Base-by-base conservation (phyloP, 1,140 invertebrate genomes). In the Geopemphigus sp. region DNA sequence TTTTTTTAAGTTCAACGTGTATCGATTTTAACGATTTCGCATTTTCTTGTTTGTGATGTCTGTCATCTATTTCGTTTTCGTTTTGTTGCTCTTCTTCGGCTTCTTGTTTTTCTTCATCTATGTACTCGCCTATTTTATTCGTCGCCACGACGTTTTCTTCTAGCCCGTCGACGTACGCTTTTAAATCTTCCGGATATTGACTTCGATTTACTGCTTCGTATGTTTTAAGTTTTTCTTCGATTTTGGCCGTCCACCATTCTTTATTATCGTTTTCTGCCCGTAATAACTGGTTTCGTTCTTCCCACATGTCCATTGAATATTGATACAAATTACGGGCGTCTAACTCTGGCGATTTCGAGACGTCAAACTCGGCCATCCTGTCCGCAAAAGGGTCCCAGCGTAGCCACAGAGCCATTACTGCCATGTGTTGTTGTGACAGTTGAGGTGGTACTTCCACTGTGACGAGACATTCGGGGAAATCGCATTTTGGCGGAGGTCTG, bases 331-430 rank as follows among this genome's bases (percentile, higher is more conserved):
- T 50, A 26, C 59, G 22, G 19, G 29, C 57, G 15, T 82, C 22
- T 45, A 80, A 47, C 15, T 39, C 45, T 61, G 59, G 45, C 32
- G 74, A 70, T 59, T 50, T 76, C 45, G 47, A 63, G 84, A 86
- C 8, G 84, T 83, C 8, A 56, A 80, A 81, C 76, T 22, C 39
- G 1, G 17, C 11, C 57, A 78, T 78, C 17, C 74, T 83, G 64
- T 87, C 86, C 1, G 86, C 87, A 64, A 86, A 87, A 84, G 90
- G 89, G 82, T 91, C 90, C 82, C 90, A 90, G 78, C 87, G 87
- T 8, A 89, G 80, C 87, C 90, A 90, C 61, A 91, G 85, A 11
- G 86, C 87, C 59, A 90, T 85, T 24, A 91, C 83, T 0, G 89
- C 89, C 45, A 88, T 87, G 47, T 86, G 86, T 63, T 88, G 87